Evolutionary conservation across 2,888 invertebrate genomes (phyloP).

Genomic region (Oligia latruncula): DNA sequence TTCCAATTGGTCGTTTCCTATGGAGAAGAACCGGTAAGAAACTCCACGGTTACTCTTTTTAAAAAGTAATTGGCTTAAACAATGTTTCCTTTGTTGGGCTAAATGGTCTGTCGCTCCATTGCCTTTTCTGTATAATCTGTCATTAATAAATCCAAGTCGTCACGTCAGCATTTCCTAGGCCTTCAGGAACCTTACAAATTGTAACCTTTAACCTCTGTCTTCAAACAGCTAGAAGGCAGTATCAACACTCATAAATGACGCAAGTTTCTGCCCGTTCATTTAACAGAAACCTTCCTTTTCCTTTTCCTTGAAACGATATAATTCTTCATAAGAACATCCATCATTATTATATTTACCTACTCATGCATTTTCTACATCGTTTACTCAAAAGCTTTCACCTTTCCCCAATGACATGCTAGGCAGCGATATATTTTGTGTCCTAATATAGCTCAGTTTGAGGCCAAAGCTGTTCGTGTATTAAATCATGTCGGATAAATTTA

Average conservation of each 20-base stretch:
- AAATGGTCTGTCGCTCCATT: neutral
- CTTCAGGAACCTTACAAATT: neutral
- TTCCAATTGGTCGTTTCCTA: too few species aligned
- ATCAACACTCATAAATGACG: neutral
- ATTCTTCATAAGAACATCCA: conserved; percentile 24
- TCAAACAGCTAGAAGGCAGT: conserved; percentile 2
- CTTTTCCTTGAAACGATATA: conserved; percentile 15
- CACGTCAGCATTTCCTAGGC: neutral
- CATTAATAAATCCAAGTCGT: neutral
- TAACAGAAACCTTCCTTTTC: neutral
- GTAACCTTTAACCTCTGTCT: neutral
- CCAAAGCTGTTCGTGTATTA: conserved; percentile 32
- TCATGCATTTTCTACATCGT: conserved; percentile 34
- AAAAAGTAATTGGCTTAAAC: too few species aligned
- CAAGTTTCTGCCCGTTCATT: neutral
- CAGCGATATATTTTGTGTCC: conserved; percentile 34
- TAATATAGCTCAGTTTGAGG: conserved; percentile 17
- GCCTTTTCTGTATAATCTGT: neutral
- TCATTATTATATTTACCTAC: conserved; percentile 37
- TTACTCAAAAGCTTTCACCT: conserved; percentile 42
- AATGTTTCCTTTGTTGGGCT: too few species aligned
- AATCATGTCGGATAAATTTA: conserved; percentile 23
- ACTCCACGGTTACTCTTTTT: too few species aligned
- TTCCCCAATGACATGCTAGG: conserved; percentile 32
- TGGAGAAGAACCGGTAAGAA: too few species aligned